phyloP scores from a whole-genome alignment of 1,140 invertebrate genomes.

The Nasonia longicornis region DNA sequence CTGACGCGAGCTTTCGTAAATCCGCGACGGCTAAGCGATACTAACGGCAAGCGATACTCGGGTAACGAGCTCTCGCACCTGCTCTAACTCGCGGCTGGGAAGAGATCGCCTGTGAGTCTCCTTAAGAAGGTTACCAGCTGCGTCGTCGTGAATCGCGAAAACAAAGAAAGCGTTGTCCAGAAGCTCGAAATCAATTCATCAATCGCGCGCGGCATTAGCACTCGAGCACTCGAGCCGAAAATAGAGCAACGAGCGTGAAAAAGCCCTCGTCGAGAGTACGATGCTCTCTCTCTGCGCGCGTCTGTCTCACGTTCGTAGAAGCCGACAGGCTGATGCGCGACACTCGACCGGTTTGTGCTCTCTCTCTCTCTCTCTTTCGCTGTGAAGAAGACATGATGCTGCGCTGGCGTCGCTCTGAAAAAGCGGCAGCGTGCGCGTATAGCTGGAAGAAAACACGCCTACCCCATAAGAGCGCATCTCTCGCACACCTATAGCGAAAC shows the following conservation, averaged over 20 bases:
- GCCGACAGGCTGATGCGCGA: no score
- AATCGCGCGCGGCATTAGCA: no score
- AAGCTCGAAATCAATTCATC: no score
- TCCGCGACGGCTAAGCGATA: conserved; percentile 6
- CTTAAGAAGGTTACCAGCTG: background rate
- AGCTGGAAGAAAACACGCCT: background rate
- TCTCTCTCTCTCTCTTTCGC: background rate
- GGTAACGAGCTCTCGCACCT: background rate
- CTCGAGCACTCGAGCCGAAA: background rate
- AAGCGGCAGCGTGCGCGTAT: background rate
- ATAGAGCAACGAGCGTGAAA: background rate
- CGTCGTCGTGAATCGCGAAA: background rate
- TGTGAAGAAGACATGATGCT: background rate
- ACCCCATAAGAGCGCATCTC: background rate
- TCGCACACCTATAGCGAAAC: background rate
- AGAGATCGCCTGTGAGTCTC: background rate
- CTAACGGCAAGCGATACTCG: background rate
- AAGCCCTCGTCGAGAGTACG: background rate
- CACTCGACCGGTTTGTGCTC: background rate
- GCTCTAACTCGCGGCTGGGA: background rate
- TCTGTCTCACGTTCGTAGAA: no score
- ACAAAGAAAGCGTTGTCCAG: background rate
- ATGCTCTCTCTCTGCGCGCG: background rate
- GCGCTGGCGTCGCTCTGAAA: background rate
- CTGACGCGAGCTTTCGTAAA: background rate